Evolutionary conservation across 2,113 vertebrate species (phyloP).

Genomic region (Rynchops niger): DNA sequence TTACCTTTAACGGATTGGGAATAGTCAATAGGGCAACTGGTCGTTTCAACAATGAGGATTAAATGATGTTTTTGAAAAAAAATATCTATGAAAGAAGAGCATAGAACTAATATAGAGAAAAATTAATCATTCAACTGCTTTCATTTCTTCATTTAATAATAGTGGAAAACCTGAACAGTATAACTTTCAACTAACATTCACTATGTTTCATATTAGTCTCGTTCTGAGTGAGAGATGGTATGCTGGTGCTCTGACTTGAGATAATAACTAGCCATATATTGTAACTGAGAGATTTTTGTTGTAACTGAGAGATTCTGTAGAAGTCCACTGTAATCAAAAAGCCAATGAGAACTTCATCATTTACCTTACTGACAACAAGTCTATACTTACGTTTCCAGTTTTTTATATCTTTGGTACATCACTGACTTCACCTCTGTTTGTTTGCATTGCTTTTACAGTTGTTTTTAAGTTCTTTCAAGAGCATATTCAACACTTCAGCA

Average conservation of each 20-base stretch:
- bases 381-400: neutral
- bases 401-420: neutral
- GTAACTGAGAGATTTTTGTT: neutral
- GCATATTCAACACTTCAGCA: neutral
- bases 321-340: neutral
- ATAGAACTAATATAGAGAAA: neutral
- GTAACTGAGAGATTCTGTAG: neutral
- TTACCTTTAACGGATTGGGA: neutral
- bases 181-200: neutral
- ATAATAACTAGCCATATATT: neutral
- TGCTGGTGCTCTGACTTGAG: neutral
- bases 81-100: neutral
- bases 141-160: neutral
- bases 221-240: neutral
- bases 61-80: neutral
- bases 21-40: rapidly evolving
- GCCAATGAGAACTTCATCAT: neutral
- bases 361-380: neutral
- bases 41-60: neutral
- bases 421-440: neutral
- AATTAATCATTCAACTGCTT: neutral
- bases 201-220: neutral
- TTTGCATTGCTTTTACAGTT: neutral
- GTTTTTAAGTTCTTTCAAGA: neutral
- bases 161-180: neutral